Evolutionary conservation across 2,797 vertebrate species (phyloP).

Genomic region (Betta splendens): DNA sequence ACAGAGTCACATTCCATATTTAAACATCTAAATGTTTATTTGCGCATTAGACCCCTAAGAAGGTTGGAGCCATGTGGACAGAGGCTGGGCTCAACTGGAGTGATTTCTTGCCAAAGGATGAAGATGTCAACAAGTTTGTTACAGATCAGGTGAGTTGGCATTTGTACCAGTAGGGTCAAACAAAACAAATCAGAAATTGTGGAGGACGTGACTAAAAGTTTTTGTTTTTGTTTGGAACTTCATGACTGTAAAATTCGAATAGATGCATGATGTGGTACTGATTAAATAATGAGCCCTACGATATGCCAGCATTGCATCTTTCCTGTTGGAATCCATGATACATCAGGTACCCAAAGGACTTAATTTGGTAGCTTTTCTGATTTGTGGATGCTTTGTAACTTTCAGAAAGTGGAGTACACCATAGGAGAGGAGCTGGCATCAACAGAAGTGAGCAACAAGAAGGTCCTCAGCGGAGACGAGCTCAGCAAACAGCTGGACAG

Average conservation of each 20-base stretch:
- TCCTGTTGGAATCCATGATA: background rate
- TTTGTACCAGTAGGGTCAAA: background rate
- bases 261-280: background rate
- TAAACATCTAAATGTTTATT: no score
- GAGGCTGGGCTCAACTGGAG: conserved; percentile 92
- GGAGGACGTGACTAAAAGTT: no score
- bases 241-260: background rate
- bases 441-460: conserved; percentile 79
- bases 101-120: conserved; percentile 91
- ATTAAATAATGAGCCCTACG: background rate
- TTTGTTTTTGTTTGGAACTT: background rate
- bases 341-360: no score
- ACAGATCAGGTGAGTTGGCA: conserved; percentile 85
- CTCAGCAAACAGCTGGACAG: conserved; percentile 87
- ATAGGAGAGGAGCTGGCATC: conserved; percentile 82
- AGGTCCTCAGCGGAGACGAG: conserved; percentile 84
- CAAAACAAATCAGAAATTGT: no score
- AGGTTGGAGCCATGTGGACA: conserved; percentile 89
- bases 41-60: conserved; percentile 89
- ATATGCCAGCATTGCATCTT: background rate
- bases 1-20: no score
- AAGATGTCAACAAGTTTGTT: conserved; percentile 92
- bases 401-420: conserved; percentile 92
- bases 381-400: no score
- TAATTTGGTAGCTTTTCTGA: no score